Conservation (phyloP, 2,113 vertebrate genomes). For the Elephas maximus region DNA sequence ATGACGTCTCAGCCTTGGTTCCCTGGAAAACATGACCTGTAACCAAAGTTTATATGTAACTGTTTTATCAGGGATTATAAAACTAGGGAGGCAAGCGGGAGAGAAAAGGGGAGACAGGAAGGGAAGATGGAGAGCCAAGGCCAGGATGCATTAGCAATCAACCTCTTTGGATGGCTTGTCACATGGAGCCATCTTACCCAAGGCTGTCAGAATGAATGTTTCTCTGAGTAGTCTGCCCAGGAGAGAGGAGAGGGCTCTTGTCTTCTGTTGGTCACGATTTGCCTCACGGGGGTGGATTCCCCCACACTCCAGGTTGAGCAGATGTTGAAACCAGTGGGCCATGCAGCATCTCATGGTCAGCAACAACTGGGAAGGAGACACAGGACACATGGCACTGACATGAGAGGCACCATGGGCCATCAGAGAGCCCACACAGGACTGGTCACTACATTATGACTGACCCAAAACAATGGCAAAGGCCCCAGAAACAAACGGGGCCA, state of each 20-base stretch:
- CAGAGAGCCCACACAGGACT: not conserved
- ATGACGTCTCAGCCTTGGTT: not conserved
- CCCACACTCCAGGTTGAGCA: not conserved
- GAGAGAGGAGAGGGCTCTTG: not conserved
- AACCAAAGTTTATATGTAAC: not conserved
- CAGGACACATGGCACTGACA: no score
- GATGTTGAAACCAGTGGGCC: no score
- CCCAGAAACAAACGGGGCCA: not conserved
- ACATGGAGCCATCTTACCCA: not conserved
- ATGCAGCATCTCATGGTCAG: no score
- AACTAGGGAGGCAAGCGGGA: not conserved
- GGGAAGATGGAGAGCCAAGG: not conserved
- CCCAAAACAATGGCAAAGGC: not conserved
- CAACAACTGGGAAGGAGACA: not conserved
- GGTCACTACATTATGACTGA: fast-evolving
- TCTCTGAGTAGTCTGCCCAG: not conserved
- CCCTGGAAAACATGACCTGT: not conserved
- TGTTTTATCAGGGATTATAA: not conserved
- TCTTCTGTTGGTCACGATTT: not conserved
- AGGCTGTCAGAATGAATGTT: not conserved
- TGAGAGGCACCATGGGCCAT: not conserved
- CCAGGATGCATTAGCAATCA: no score
- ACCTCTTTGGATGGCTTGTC: not conserved
- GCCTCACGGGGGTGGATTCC: no score
- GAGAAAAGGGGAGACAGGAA: no score